Percentiles rank a stretch among this genome's conserved stretches.
Conservation (phyloP, 2,113 vertebrate genomes). For the Myanophis thanlyinensis region DNA sequence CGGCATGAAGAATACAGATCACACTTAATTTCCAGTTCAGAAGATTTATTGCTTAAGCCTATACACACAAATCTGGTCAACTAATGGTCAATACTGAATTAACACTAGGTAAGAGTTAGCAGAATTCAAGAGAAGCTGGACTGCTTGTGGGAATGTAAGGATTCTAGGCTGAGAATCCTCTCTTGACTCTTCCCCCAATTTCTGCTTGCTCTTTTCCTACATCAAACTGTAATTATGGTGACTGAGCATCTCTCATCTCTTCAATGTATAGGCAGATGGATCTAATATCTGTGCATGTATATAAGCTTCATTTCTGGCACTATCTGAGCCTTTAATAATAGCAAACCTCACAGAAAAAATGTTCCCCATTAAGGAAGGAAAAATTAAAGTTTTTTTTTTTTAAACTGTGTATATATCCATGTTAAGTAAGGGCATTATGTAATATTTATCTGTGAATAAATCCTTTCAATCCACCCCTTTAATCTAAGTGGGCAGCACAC, state of each 20-base stretch:
- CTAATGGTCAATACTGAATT: neutral
- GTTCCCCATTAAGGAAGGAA: slow-evolving; percentile 20
- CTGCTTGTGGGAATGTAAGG: neutral
- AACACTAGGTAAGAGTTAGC: neutral
- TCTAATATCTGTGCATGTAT: neutral
- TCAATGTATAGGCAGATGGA: neutral
- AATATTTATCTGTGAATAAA: slow-evolving; percentile 8
- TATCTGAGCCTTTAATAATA: neutral
- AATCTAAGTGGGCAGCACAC: neutral
- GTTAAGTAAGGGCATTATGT: neutral
- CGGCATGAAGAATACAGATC: neutral
- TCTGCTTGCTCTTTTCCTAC: neutral
- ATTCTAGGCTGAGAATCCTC: neutral
- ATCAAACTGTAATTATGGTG: neutral
- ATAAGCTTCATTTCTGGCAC: neutral
- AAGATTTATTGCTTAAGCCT: neutral
- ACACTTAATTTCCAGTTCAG: neutral
- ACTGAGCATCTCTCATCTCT: neutral
- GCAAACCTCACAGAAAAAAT: neutral
- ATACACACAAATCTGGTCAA: neutral
- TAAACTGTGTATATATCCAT: neutral
- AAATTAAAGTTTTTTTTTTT: neutral
- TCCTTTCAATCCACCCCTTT: neutral
- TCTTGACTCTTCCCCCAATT: neutral
- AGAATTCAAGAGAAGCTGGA: neutral